Evolutionary conservation across 1,140 invertebrate species (phyloP), one percentile per base, ranked within the genome.

Genomic region (Listronotus bonariensis): DNA sequence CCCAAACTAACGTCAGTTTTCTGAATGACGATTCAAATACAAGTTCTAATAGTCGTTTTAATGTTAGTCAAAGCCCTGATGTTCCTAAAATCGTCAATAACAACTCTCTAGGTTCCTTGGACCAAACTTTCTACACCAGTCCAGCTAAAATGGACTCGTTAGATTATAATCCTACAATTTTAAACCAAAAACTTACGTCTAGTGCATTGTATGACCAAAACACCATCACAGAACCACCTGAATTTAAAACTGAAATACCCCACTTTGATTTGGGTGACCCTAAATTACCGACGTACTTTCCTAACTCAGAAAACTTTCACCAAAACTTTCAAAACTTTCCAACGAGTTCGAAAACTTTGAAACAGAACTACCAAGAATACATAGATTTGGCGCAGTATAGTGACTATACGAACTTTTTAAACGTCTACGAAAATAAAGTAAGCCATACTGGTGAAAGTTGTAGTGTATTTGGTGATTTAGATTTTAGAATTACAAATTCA

Each of bases 1-100:
- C 71, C 14, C 46, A 69, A 20, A 68, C 68, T 17, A 31, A 59
- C 6, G 68, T 54, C 1, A 68, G 58, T 55, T 61, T 75, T 43
- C 59, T 72, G 8, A 76, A 77, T 49, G 77, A 79, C 32, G 76
- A 77, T 49, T 77, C 74, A 18, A 79, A 75, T 52, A 76, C 74
- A 41, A 77, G 74, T 57, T 70, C 65, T 51, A 73, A 68, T 38
- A 77, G 75, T 71, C 62, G 76, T 31, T 77, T 75, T 57, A 74
- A 78, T 65, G 68, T 77, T 40, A 75, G 68, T 68, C 72, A 72
- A 48, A 77, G 76, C 26, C 77, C 77, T 9, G 74, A 77, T 64
- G 68, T 49, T 51, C 57, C 55, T 42, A 60, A 70, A 51, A 18
- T 63, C 31, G 9, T 70, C 3, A 75, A 72, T 49, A 76, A 76